Conservation (phyloP, 1,140 invertebrate genomes). For the Euschistus heros region DNA sequence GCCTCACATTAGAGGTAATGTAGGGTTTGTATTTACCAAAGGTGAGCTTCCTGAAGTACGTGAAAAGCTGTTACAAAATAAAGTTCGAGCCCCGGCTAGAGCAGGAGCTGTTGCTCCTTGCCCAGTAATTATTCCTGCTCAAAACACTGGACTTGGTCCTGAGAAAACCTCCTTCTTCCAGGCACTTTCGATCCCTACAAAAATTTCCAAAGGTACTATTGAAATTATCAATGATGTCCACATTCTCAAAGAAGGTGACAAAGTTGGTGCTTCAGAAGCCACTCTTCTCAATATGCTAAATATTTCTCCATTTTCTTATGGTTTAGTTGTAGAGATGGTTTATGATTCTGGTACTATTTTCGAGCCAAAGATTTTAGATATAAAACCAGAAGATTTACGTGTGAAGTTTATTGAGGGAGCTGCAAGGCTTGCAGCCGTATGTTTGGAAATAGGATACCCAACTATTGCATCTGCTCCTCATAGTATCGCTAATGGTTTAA, state of each 20-base stretch:
- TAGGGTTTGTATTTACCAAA: conserved; percentile 98
- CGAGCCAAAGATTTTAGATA: conserved; percentile 91
- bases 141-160: conserved; percentile 95
- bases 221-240: conserved; percentile 99
- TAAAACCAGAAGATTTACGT: conserved; percentile 90
- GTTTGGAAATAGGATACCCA: conserved; percentile 87
- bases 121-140: conserved; percentile 93
- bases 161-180: conserved; percentile 99
- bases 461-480: conserved; percentile 96
- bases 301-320: conserved; percentile 99
- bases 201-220: conserved; percentile 99
- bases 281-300: conserved; percentile 99
- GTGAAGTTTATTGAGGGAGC: conserved; percentile 85
- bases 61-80: conserved; percentile 89
- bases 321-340: conserved; percentile 87
- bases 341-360: conserved; percentile 98
- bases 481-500: conserved; percentile 95
- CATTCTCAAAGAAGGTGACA: conserved; percentile 90
- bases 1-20: conserved; percentile 92
- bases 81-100: conserved; percentile 90
- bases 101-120: conserved; percentile 93
- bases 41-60: conserved; percentile 88
- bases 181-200: conserved; percentile 97
- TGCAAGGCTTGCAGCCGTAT: conserved; percentile 87
- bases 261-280: conserved; percentile 96